Conservation (phyloP, 2,797 vertebrate species). For the Sebastes reedi region DNA sequence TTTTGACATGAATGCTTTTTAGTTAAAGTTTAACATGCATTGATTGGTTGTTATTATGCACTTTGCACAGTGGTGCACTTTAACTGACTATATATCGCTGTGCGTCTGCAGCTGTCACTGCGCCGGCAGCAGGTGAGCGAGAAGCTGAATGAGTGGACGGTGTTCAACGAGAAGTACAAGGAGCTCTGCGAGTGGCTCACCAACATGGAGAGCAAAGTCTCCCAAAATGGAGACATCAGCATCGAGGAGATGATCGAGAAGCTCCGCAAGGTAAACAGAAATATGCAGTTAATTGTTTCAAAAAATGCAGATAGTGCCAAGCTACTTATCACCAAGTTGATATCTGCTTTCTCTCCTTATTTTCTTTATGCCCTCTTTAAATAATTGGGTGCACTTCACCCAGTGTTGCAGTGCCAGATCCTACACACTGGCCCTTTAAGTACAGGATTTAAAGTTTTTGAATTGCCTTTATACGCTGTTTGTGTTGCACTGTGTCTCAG, state of each 20-base stretch:
- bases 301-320: not conserved
- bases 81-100: not conserved
- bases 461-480: not conserved
- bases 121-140: slow-evolving; percentile 91
- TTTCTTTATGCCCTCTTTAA: not conserved
- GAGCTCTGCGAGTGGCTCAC: slow-evolving; percentile 98
- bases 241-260: slow-evolving; percentile 99
- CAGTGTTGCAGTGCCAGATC: not conserved
- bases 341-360: not conserved
- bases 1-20: not conserved
- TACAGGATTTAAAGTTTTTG: not conserved
- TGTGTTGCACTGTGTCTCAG: slow-evolving; percentile 67
- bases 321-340: not conserved
- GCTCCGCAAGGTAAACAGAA: slow-evolving; percentile 89
- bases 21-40: not conserved
- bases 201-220: slow-evolving; percentile 97
- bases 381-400: not conserved
- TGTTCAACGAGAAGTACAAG: slow-evolving; percentile 96
- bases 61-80: not conserved
- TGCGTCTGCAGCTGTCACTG: slow-evolving; percentile 85
- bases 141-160: slow-evolving; percentile 94
- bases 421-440: not conserved
- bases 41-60: not conserved
- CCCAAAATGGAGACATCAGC: slow-evolving; percentile 95
- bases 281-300: not conserved